A percentile compares a stretch with the other conserved stretches of the same genome.
phyloP scores from a whole-genome alignment of 2,888 invertebrate genomes.

The Phyllotreta cruciferae region DNA sequence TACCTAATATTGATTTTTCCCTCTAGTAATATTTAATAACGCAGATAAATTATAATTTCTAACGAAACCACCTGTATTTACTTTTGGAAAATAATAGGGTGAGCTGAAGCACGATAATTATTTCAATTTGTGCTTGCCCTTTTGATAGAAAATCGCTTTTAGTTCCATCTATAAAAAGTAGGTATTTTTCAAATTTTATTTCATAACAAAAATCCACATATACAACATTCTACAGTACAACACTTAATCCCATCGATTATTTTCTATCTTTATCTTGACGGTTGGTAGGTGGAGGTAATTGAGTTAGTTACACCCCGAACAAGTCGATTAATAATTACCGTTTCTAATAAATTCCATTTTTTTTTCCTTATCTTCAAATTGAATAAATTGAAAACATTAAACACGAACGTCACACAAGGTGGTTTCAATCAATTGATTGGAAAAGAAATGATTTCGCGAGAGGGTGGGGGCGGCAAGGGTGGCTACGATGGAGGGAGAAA shows the following conservation, averaged over 20 bases:
- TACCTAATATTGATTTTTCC: constrained; percentile 42
- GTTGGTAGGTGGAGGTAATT: not conserved
- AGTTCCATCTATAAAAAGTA: not conserved
- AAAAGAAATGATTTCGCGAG: constrained; percentile 18
- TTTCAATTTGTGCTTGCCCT: not conserved
- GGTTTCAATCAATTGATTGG: constrained; percentile 22
- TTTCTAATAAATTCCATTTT: constrained; percentile 18
- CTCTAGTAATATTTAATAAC: constrained; percentile 46
- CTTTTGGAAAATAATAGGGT: constrained; percentile 41
- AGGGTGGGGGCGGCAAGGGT: constrained; percentile 22
- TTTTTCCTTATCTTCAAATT: constrained; percentile 11
- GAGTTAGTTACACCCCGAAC: constrained; percentile 3
- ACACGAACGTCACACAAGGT: constrained; percentile 25
- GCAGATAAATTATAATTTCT: constrained; percentile 44
- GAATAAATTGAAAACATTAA: constrained; percentile 23
- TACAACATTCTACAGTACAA: too few species aligned
- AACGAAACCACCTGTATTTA: constrained; percentile 48
- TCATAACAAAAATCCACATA: too few species aligned
- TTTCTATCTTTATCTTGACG: constrained; percentile 5
- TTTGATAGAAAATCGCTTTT: not conserved
- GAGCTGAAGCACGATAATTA: constrained; percentile 35
- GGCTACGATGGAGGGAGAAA: constrained; percentile 21
- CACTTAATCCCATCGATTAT: constrained; percentile 4
- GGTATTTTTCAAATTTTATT: too few species aligned
- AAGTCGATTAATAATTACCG: constrained; percentile 11